phyloP scores from a whole-genome alignment of 2,797 vertebrate species.

The Phrynocephalus vlangalii region DNA sequence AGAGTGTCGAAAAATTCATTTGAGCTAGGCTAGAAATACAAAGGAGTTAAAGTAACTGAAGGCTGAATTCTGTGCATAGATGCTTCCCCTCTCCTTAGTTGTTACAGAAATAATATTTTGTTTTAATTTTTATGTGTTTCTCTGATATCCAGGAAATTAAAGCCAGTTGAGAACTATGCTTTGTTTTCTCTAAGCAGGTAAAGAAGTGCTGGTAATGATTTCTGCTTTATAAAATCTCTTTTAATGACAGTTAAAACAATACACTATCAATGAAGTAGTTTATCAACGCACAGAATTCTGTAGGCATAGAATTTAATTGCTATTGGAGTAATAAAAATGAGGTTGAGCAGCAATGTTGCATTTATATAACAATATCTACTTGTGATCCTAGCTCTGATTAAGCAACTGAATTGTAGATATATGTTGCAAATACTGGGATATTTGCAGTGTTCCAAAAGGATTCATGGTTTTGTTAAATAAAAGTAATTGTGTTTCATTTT shows the following conservation, averaged over 20 bases:
- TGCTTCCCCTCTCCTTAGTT: slow-evolving; percentile 49
- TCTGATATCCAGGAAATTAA: slow-evolving; percentile 49
- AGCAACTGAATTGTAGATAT: slow-evolving; percentile 56
- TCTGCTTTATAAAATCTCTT: slow-evolving; percentile 49
- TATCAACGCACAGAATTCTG: slow-evolving; percentile 52
- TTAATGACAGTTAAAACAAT: slow-evolving; percentile 48
- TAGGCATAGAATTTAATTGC: slow-evolving; percentile 68
- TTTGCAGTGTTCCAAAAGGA: slow-evolving; percentile 64
- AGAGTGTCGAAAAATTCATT: slow-evolving; percentile 4
- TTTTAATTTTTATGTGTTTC: slow-evolving; percentile 64
- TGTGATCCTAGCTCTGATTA: slow-evolving; percentile 49
- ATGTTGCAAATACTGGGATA: slow-evolving; percentile 59
- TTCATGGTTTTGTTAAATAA: slow-evolving; percentile 72
- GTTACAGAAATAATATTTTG: slow-evolving; percentile 50
- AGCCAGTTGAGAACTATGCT: slow-evolving; percentile 43
- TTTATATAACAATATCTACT: slow-evolving; percentile 56
- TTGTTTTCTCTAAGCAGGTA: slow-evolving; percentile 61
- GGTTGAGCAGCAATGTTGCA: slow-evolving; percentile 44
- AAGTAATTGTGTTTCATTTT: slow-evolving; percentile 70
- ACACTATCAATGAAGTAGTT: slow-evolving; percentile 57
- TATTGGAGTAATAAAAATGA: slow-evolving; percentile 60
- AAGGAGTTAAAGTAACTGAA: slow-evolving; percentile 28
- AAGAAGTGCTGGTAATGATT: slow-evolving; percentile 35
- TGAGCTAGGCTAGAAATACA: slow-evolving; percentile 36
- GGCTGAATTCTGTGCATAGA: slow-evolving; percentile 61